Evolutionary conservation across 2,797 vertebrate species (phyloP).

Genomic region (Bufotes viridis): DNA sequence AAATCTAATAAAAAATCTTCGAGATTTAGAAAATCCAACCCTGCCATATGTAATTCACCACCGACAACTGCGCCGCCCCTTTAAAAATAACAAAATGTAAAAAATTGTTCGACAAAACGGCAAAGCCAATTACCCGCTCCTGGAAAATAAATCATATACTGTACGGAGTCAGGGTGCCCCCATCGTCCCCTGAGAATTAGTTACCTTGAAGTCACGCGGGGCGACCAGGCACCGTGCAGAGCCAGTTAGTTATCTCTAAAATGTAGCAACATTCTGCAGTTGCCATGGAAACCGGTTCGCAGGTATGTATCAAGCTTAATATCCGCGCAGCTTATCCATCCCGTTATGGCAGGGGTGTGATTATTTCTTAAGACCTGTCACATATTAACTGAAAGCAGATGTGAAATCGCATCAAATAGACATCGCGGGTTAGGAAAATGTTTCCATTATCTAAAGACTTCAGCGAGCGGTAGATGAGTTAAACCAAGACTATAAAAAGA

Average conservation of each 20-base stretch:
- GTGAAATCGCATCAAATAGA: slow-evolving; percentile 12
- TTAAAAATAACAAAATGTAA: background rate
- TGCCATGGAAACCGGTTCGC: slow-evolving; percentile 29
- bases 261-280: slow-evolving; percentile 3
- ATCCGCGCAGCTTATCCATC: slow-evolving; percentile 8
- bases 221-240: background rate
- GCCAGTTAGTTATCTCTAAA: background rate
- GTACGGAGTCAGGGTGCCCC: background rate
- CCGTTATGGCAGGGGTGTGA: slow-evolving; percentile 16
- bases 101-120: background rate
- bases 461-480: background rate
- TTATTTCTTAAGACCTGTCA: slow-evolving; percentile 32
- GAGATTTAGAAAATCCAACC: background rate
- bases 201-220: slow-evolving; percentile 13
- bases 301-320: slow-evolving; percentile 41
- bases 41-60: background rate
- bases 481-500: background rate
- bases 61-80: background rate
- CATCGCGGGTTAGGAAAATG: background rate
- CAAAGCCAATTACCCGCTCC: slow-evolving; percentile 1
- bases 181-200: background rate
- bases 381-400: slow-evolving; percentile 11
- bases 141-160: background rate
- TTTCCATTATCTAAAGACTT: background rate
- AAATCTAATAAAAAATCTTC: background rate